Evolutionary conservation across 1,140 invertebrate genomes (phyloP).

Genomic region (Caerostris extrusa): DNA sequence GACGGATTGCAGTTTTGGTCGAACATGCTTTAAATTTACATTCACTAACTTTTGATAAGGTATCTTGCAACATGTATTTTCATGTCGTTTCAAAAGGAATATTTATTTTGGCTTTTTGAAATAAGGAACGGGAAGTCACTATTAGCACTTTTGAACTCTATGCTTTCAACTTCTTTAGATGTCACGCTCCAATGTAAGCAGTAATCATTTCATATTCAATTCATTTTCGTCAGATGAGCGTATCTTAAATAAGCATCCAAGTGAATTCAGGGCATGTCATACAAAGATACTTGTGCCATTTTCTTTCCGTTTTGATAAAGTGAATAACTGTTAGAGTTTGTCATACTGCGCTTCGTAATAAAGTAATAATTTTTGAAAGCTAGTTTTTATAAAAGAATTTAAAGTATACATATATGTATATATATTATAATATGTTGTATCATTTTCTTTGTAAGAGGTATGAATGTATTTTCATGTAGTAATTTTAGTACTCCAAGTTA

Average conservation of each 20-base stretch:
- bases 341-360: too few relatives aligned
- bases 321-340: too few relatives aligned
- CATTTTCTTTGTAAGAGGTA: too few relatives aligned
- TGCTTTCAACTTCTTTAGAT: neutral
- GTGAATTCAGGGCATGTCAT: neutral
- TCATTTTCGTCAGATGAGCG: neutral
- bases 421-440: too few relatives aligned
- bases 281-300: neutral
- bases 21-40: conserved; percentile 25
- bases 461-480: too few relatives aligned
- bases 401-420: too few relatives aligned
- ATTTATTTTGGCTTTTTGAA: neutral
- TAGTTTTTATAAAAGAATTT: too few relatives aligned
- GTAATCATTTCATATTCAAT: neutral
- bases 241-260: neutral
- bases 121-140: neutral
- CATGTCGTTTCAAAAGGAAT: neutral
- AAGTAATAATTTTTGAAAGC: too few relatives aligned
- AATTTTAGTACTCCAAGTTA: too few relatives aligned
- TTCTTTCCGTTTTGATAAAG: too few relatives aligned
- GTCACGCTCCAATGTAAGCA: neutral
- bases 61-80: neutral
- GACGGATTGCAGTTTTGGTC: neutral
- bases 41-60: neutral
- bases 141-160: neutral